Evolutionary conservation across 2,797 vertebrate genomes (phyloP).

Genomic region (Protonibea diacanthus): DNA sequence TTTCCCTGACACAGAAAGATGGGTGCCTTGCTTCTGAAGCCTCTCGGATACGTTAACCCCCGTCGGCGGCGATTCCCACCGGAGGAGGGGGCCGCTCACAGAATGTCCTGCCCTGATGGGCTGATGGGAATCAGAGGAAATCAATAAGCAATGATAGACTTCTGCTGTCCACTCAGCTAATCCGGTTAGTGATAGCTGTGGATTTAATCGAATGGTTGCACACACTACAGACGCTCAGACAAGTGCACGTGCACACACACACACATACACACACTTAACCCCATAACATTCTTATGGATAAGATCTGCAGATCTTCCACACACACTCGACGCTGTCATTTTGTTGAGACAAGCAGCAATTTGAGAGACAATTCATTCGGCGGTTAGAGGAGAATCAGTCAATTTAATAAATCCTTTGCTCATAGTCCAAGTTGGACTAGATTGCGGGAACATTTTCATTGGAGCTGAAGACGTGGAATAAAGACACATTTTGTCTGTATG

Average conservation of each 20-base stretch:
- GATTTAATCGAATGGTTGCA: constrained; percentile 84
- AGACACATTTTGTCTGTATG: constrained; percentile 79
- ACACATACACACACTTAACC: constrained; percentile 76
- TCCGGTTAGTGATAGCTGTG: constrained; percentile 83
- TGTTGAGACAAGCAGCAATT: constrained; percentile 80
- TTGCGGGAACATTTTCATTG: constrained; percentile 67
- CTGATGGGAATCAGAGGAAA: constrained; percentile 84
- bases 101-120: constrained; percentile 80
- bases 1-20: constrained; percentile 81
- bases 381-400: constrained; percentile 64
- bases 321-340: constrained; percentile 68
- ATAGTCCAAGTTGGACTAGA: constrained; percentile 75
- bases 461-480: constrained; percentile 67
- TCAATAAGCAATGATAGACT: constrained; percentile 88
- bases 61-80: constrained; percentile 66
- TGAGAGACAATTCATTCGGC: constrained; percentile 70
- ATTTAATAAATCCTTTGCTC: constrained; percentile 78
- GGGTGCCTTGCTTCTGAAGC: constrained; percentile 67
- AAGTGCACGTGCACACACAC: constrained; percentile 45
- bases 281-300: constrained; percentile 75
- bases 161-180: constrained; percentile 85
- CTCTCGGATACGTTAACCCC: constrained; percentile 64
- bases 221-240: constrained; percentile 64
- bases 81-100: constrained; percentile 66
- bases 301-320: constrained; percentile 77